A percentile compares a stretch with the other conserved stretches of the same genome.
phyloP scores from a whole-genome alignment of 92 coral and sea anemone genomes.

The Porites rus region DNA sequence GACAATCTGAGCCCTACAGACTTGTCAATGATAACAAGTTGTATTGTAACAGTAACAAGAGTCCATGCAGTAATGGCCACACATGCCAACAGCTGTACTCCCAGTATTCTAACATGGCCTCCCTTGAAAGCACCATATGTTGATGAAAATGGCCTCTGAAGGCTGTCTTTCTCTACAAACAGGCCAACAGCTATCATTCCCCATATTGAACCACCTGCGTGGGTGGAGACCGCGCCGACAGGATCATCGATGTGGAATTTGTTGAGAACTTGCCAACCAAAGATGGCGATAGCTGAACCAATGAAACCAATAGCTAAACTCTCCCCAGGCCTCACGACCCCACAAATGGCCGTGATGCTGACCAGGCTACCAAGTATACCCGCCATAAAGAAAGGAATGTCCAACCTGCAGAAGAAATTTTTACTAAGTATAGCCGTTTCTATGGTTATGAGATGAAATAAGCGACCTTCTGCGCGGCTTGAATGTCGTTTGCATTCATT shows the following conservation, averaged over 20 bases:
- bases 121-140: constrained; percentile 89
- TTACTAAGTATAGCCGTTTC: not conserved
- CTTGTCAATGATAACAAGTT: constrained; percentile 65
- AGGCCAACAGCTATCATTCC: constrained; percentile 90
- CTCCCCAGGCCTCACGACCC: constrained; percentile 94
- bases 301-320: constrained; percentile 83
- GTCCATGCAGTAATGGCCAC: constrained; percentile 71
- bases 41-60: constrained; percentile 56
- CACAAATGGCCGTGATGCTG: constrained; percentile 96
- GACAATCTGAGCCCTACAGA: constrained; percentile 64
- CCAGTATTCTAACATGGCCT: constrained; percentile 75
- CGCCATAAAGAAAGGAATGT: constrained; percentile 85
- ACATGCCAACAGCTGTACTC: constrained; percentile 72
- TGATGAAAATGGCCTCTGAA: constrained; percentile 73
- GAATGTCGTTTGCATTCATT: not conserved
- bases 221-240: constrained; percentile 85
- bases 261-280: constrained; percentile 83
- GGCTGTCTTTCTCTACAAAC: constrained; percentile 85
- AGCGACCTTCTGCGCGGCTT: not conserved
- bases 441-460: not conserved
- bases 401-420: constrained; percentile 60
- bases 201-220: constrained; percentile 93
- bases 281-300: constrained; percentile 80
- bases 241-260: constrained; percentile 84
- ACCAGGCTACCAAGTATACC: constrained; percentile 91